Evolutionary conservation across 1,140 invertebrate species (phyloP).

Genomic region (Neodiprion fabricii): DNA sequence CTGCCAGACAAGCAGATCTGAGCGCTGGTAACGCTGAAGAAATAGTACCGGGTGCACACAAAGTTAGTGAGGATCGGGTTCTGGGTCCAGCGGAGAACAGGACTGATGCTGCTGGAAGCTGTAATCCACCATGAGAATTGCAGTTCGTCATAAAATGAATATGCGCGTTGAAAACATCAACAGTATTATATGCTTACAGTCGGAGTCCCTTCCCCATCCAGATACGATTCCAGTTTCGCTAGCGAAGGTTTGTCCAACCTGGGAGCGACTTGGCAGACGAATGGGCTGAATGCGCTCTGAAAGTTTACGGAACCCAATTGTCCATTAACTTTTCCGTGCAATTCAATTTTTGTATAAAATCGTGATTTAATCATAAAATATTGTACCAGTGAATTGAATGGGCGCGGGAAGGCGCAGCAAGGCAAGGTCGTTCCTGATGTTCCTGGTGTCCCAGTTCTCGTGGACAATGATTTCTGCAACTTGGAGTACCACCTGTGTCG

Average conservation of each 20-base stretch:
- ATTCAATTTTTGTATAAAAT: background rate
- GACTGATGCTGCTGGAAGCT: conserved; percentile 36
- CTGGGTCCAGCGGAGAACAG: conserved; percentile 41
- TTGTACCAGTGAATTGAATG: background rate
- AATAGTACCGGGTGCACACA: conserved; percentile 43
- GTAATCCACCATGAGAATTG: conserved; percentile 7
- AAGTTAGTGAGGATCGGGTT: conserved; percentile 41
- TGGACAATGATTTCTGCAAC: conserved; percentile 15
- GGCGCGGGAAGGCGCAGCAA: background rate
- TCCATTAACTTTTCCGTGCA: background rate
- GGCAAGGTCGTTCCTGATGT: conserved; percentile 23
- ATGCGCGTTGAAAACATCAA: conserved; percentile 10
- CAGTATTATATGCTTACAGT: conserved; percentile 56
- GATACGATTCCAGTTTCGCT: conserved; percentile 54
- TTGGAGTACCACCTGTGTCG: background rate
- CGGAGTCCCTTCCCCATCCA: conserved; percentile 61
- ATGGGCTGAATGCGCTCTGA: conserved; percentile 60
- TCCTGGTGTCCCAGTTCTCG: conserved; percentile 12
- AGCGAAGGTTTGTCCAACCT: conserved; percentile 51
- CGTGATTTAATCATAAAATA: background rate
- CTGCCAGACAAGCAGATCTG: conserved; percentile 60
- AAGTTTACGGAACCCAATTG: conserved; percentile 26
- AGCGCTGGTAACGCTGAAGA: conserved; percentile 47
- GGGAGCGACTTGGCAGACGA: conserved; percentile 51
- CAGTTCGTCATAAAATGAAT: background rate